Conservation (phyloP, 92 coral and sea anemone species). For the Scolanthus callimorphus region DNA sequence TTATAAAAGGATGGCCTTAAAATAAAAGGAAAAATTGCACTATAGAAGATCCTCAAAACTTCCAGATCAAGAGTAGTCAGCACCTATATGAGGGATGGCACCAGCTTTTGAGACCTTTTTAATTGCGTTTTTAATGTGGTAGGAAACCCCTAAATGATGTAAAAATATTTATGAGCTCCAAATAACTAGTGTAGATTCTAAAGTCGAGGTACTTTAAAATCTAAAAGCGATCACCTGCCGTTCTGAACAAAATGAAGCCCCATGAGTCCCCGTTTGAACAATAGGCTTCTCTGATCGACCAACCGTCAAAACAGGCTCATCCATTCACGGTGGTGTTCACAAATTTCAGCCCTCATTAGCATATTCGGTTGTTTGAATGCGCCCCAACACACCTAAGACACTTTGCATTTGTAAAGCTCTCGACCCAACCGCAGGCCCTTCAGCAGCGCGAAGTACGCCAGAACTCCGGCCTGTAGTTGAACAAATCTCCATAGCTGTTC, state of each 20-base stretch:
- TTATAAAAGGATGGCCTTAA: too few species aligned
- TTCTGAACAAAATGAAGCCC: slow-evolving; percentile 29
- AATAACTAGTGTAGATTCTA: too few species aligned
- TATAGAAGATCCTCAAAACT: too few species aligned
- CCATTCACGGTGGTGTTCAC: background rate
- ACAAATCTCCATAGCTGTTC: background rate
- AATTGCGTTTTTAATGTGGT: too few species aligned
- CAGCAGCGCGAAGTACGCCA: background rate
- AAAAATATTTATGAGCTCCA: too few species aligned
- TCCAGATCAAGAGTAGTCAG: too few species aligned
- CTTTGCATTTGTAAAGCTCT: slow-evolving; percentile 1
- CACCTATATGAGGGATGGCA: too few species aligned
- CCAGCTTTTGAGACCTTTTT: too few species aligned
- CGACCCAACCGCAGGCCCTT: background rate
- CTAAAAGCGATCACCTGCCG: slow-evolving; percentile 45
- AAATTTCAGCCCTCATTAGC: background rate
- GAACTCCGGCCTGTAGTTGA: background rate
- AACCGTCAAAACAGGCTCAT: background rate
- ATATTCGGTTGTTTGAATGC: slow-evolving; percentile 1
- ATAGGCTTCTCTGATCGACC: background rate
- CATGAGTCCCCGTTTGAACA: background rate
- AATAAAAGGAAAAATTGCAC: too few species aligned
- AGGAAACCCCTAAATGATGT: too few species aligned
- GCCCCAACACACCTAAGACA: slow-evolving; percentile 1
- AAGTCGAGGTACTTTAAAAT: background rate